phyloP scores from a whole-genome alignment of 2,888 invertebrate genomes.

The Tricholauxania praeusta region DNA sequence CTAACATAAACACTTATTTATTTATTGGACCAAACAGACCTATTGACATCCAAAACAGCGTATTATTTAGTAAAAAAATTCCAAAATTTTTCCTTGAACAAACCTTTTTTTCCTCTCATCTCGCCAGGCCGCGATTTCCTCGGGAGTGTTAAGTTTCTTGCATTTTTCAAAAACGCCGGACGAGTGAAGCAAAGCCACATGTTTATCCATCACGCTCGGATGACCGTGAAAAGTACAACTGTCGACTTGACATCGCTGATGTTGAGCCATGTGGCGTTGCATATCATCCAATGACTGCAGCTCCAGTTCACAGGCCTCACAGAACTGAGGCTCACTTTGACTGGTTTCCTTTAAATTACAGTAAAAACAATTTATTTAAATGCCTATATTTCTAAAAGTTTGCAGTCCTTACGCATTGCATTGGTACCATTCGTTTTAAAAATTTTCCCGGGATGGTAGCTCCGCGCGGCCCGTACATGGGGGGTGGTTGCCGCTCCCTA shows the following conservation, averaged over 20 bases:
- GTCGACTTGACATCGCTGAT: slow-evolving; percentile 83
- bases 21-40: too few relatives aligned
- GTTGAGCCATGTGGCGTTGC: slow-evolving; percentile 77
- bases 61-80: not conserved
- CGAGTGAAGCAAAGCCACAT: slow-evolving; percentile 85
- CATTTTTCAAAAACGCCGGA: slow-evolving; percentile 87
- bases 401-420: too few relatives aligned
- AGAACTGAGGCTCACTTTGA: slow-evolving; percentile 69
- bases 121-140: slow-evolving; percentile 88
- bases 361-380: not conserved
- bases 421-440: slow-evolving; percentile 38
- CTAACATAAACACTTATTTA: too few relatives aligned
- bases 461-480: slow-evolving; percentile 66
- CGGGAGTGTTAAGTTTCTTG: slow-evolving; percentile 79
- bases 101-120: slow-evolving; percentile 80
- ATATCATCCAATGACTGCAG: slow-evolving; percentile 74
- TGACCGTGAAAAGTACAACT: slow-evolving; percentile 72
- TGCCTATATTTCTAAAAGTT: too few relatives aligned
- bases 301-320: slow-evolving; percentile 84
- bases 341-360: slow-evolving; percentile 8
- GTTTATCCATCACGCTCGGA: slow-evolving; percentile 76
- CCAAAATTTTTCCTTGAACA: not conserved
- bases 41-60: too few relatives aligned
- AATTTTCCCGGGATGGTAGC: slow-evolving; percentile 63
- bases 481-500: slow-evolving; percentile 65